Conservation (phyloP, 2,113 vertebrate genomes). For the Osmerus mordax region DNA sequence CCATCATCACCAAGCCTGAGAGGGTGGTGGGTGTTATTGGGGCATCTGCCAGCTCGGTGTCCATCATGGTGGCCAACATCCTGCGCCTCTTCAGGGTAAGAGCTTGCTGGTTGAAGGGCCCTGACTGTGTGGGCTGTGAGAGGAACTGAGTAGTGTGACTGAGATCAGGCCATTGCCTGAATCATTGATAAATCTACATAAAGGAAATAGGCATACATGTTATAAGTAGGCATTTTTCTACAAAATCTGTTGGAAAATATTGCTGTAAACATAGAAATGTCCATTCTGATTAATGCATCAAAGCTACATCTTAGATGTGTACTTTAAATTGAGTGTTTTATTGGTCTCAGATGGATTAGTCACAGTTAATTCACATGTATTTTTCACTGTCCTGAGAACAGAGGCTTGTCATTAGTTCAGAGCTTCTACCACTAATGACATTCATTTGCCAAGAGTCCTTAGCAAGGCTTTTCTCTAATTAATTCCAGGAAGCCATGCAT, state of each 20-base stretch:
- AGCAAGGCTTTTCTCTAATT: conserved; percentile 45
- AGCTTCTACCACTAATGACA: conserved; percentile 49
- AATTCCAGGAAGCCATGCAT: conserved; percentile 54
- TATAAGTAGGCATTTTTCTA: no score
- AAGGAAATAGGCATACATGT: no score
- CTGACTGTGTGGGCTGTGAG: background rate
- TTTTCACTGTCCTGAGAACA: conserved; percentile 34
- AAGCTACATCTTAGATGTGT: no score
- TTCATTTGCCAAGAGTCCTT: conserved; percentile 46
- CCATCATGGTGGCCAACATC: conserved; percentile 99
- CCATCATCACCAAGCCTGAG: conserved; percentile 94
- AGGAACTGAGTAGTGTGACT: background rate
- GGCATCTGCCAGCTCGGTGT: conserved; percentile 92
- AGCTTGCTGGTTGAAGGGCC: background rate
- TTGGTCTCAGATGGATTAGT: conserved; percentile 9
- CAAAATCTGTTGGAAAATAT: no score
- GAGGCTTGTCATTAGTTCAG: conserved; percentile 37
- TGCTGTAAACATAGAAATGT: no score
- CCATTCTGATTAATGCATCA: no score
- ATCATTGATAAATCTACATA: no score
- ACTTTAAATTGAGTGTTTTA: conserved; percentile 14
- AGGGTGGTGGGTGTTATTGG: conserved; percentile 92
- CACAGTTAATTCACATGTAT: conserved; percentile 15
- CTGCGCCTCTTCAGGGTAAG: conserved; percentile 94
- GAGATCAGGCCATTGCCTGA: background rate